Conservation (phyloP, 2,113 vertebrate species). For the Morone chrysops region DNA sequence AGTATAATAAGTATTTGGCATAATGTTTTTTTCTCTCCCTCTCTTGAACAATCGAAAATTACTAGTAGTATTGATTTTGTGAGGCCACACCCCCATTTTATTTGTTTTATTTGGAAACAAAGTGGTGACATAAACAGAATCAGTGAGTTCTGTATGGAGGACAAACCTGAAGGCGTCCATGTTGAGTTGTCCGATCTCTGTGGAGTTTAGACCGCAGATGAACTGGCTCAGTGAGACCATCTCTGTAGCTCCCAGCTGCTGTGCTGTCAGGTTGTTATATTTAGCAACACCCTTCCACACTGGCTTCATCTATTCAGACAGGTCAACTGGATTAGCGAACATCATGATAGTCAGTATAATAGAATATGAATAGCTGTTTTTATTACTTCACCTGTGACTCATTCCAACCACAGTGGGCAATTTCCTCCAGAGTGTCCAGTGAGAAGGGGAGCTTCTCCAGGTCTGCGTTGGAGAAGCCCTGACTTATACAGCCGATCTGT, state of each 20-base stretch:
- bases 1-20: too few species aligned
- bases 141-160: neutral
- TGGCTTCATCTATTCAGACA: constrained; percentile 61
- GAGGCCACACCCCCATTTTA: neutral
- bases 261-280: constrained; percentile 39
- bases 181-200: constrained; percentile 67
- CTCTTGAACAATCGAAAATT: neutral
- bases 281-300: constrained; percentile 67
- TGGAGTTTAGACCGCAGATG: constrained; percentile 77
- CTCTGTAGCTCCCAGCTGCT: constrained; percentile 60
- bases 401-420: constrained; percentile 76
- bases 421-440: constrained; percentile 67
- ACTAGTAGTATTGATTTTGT: neutral
- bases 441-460: constrained; percentile 68
- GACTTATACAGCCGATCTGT: constrained; percentile 76
- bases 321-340: neutral
- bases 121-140: neutral
- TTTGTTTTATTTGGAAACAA: neutral
- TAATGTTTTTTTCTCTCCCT: neutral
- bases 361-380: neutral
- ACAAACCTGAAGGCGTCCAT: constrained; percentile 72
- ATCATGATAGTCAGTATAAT: neutral
- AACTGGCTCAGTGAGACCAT: constrained; percentile 74
- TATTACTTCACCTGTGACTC: constrained; percentile 71
- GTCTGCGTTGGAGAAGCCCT: constrained; percentile 66